Base-by-base conservation (phyloP, 2,797 vertebrate species). In the Anguilla megastoma region DNA sequence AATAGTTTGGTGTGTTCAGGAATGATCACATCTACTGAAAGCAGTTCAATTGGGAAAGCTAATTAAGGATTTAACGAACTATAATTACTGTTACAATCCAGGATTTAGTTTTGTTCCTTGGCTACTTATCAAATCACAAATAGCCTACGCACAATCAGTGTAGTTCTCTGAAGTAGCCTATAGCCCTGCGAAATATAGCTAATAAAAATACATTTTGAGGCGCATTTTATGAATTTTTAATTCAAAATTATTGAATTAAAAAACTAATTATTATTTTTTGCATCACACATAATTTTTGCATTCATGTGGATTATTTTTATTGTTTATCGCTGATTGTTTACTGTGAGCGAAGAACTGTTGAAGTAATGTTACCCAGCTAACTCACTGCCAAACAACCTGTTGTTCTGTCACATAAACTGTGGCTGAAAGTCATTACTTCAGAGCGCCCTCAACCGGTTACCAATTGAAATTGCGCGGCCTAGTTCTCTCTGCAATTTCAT, bases 401-500 rank as follows among this genome's bases (percentile, higher is more conserved):
- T 82, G 79, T 82, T 82, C 24, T n/a, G 45, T 8, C 79, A 82
- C 45, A 24, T 21, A 24, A 50, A 82, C 79, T n/a, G 79, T 14
- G 7, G 41, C 16, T 48, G 41, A 82, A 82, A 86, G 24, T 90
- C 66, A 30, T 8, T 60, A 48, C 88, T 85, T 48, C 45, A 30
- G 69, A 50, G 83, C 45, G 80, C 84, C 89, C 80, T 41, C 86
- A 27, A 58, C 12, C 30, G 89, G 85, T 82, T 30, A 41, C 24
- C 2, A 21, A 24, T 52, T 24, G 63, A 18, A 74, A 88, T 54
- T 86, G 89, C 50, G 79, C 41, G 89, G 87, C 89, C 89, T 88
- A 86, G 87, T 82, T 79, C 45, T 66, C 48, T 85, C 45, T 89
- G 88, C 63, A 30, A n/a, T 60, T 85, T 83, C 84, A 86, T 86